Percentiles rank a stretch among this genome's conserved stretches.
phyloP scores from a whole-genome alignment of 2,113 vertebrate genomes.

The Miniopterus natalensis region DNA sequence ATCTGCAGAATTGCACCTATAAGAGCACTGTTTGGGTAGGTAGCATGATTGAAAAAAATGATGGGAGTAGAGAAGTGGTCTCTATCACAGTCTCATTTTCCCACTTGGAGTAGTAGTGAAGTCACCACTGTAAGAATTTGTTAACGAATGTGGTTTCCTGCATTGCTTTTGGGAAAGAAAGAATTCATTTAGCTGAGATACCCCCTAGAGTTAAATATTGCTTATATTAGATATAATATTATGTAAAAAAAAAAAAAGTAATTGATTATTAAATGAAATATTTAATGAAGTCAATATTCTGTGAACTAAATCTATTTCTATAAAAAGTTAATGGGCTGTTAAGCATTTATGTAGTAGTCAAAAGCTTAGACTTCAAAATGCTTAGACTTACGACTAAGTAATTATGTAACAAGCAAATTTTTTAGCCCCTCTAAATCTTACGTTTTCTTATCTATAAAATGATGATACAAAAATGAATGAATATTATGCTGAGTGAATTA shows the following conservation, averaged over 20 bases:
- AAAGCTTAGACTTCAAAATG: conserved; percentile 36
- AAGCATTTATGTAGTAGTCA: neutral
- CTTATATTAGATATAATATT: neutral
- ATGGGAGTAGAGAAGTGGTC: neutral
- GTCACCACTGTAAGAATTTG: neutral
- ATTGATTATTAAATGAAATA: conserved; percentile 13
- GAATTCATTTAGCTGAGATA: neutral
- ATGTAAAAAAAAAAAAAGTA: neutral
- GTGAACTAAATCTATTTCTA: neutral
- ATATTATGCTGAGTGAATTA: neutral
- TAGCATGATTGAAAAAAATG: conserved; percentile 25
- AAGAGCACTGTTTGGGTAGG: neutral
- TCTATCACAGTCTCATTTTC: neutral
- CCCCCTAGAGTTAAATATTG: neutral
- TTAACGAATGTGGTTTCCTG: neutral
- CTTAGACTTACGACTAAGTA: neutral
- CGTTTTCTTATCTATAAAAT: conserved; percentile 21
- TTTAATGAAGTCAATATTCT: neutral
- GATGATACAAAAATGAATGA: neutral
- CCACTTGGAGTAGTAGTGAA: neutral
- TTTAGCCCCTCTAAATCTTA: neutral
- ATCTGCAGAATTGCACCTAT: neutral
- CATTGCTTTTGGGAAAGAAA: neutral
- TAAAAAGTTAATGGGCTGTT: neutral
- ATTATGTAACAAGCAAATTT: neutral